These are phyloP conservation scores for Andrena minutula DNA, from an alignment of 2,888 invertebrate genomes.

Conservation along the genomic window DNA sequence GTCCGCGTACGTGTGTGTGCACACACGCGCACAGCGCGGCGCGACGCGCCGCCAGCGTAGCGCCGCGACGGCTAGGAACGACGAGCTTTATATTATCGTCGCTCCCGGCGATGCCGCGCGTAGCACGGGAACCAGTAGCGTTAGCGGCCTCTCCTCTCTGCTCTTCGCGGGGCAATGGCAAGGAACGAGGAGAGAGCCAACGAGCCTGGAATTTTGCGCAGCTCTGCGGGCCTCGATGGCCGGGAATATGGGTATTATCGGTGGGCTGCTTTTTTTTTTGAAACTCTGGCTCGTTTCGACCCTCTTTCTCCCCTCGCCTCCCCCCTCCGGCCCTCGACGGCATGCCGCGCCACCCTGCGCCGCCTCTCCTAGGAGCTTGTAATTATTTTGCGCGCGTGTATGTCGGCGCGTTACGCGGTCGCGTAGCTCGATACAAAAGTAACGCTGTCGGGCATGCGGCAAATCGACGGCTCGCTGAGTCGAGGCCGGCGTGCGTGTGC, in stretches of 20 bases:
- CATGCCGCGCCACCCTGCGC: background rate
- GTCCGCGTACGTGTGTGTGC: background rate
- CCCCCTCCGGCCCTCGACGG: background rate
- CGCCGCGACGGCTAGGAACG: conserved; percentile 59
- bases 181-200: conserved; percentile 3
- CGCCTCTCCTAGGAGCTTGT: conserved; percentile 40
- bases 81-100: conserved; percentile 65
- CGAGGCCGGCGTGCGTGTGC: conserved; percentile 26
- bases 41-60: conserved; percentile 36
- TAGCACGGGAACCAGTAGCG: conserved; percentile 54
- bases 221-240: conserved; percentile 59
- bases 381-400: conserved; percentile 47
- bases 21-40: conserved; percentile 2
- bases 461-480: conserved; percentile 48
- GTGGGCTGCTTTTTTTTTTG: conserved; percentile 53
- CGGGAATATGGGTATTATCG: conserved; percentile 64
- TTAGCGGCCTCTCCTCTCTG: conserved; percentile 5
- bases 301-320: conserved; percentile 19
- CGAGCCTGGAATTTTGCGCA: conserved; percentile 65
- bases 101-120: conserved; percentile 63
- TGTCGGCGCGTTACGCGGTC: conserved; percentile 53
- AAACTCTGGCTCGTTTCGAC: conserved; percentile 53
- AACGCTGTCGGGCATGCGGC: conserved; percentile 58
- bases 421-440: conserved; percentile 53
- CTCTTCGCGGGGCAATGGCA: conserved; percentile 13